Evolutionary conservation across 2,888 invertebrate species (phyloP).

Genomic region (Leucoma salicis): DNA sequence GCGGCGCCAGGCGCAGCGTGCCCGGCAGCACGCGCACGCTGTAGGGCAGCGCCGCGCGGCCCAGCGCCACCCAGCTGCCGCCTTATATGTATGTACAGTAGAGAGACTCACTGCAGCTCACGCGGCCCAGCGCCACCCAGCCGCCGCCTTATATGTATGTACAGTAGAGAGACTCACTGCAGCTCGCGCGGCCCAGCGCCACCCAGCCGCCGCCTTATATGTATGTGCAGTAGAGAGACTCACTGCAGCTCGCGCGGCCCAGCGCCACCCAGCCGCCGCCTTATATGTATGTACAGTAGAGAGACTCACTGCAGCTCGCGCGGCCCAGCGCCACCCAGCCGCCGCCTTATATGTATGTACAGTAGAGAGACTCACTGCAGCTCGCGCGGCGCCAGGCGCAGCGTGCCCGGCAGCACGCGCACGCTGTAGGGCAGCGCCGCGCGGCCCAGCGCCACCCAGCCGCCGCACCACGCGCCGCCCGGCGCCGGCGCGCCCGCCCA

Average conservation of each 20-base stretch:
- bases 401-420: slow-evolving; percentile 63
- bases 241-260: too few relatives aligned
- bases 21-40: slow-evolving; percentile 63
- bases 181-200: too few relatives aligned
- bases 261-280: too few relatives aligned
- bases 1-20: slow-evolving; percentile 57
- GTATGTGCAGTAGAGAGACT: too few relatives aligned
- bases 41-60: slow-evolving; percentile 59
- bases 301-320: too few relatives aligned
- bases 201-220: too few relatives aligned
- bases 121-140: too few relatives aligned
- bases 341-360: too few relatives aligned
- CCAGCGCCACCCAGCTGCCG: slow-evolving; percentile 64
- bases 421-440: slow-evolving; percentile 61
- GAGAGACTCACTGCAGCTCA: slow-evolving; percentile 22
- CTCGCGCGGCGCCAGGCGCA: slow-evolving; percentile 48
- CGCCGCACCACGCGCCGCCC: slow-evolving; percentile 61
- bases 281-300: too few relatives aligned
- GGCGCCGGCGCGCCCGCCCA: slow-evolving; percentile 42
- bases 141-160: too few relatives aligned
- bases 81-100: slow-evolving; percentile 46
- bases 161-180: too few relatives aligned
- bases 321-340: too few relatives aligned
- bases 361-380: slow-evolving; percentile 42
- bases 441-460: slow-evolving; percentile 57